These are phyloP conservation scores for Rhingia campestris DNA, from an alignment of 2,888 invertebrate species.

Conservation along the genomic window DNA sequence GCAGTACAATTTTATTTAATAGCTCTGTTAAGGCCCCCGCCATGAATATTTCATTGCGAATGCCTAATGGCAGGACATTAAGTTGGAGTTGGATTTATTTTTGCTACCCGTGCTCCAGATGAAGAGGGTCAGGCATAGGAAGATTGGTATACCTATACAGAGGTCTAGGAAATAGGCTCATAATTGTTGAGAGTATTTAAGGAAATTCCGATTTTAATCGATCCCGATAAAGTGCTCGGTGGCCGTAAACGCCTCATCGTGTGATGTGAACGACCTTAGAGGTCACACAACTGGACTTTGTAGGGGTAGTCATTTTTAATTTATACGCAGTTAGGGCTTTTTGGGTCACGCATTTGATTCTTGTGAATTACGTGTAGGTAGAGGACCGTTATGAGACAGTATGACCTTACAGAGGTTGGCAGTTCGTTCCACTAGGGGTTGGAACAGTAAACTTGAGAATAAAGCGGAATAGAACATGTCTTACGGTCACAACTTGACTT, in stretches of 20 bases:
- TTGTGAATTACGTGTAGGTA: constrained; percentile 29
- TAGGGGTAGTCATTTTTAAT: constrained; percentile 14
- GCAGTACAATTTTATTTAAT: constrained; percentile 65
- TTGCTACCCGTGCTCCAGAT: constrained; percentile 6
- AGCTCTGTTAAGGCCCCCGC: constrained; percentile 64
- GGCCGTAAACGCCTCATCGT: constrained; percentile 16
- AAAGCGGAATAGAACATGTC: too few species aligned
- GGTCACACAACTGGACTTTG: constrained; percentile 41
- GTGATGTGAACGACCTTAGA: constrained; percentile 61
- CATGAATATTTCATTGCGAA: constrained; percentile 70
- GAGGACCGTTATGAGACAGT: constrained; percentile 1
- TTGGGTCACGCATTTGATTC: constrained; percentile 38
- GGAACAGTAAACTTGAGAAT: too few species aligned
- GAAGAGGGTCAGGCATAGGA: too few species aligned
- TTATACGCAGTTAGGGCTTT: constrained; percentile 36
- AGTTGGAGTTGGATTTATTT: constrained; percentile 48
- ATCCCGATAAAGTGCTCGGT: constrained; percentile 37
- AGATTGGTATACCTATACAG: neutral
- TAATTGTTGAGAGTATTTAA: constrained; percentile 52
- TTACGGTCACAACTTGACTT: too few species aligned
- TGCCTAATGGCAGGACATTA: constrained; percentile 69
- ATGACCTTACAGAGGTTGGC: neutral
- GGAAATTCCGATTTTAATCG: constrained; percentile 54
- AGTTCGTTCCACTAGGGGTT: too few species aligned
- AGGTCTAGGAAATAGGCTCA: constrained; percentile 22